A percentile compares a stretch with the other conserved stretches of the same genome.
Evolutionary conservation across 2,888 invertebrate species (phyloP).

Genomic region (Xylota segnis): DNA sequence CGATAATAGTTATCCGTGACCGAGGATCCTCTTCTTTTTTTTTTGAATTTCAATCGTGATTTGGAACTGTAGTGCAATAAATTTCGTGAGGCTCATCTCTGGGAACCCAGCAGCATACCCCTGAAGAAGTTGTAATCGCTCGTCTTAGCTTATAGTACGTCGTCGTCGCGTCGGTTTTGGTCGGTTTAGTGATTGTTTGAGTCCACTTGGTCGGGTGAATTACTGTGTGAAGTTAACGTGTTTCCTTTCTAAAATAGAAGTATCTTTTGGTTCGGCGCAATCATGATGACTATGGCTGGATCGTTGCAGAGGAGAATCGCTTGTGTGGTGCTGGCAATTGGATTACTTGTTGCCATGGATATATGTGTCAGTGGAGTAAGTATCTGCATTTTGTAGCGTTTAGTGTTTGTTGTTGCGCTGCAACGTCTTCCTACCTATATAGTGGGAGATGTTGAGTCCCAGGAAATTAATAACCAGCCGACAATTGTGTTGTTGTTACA

Average conservation of each 20-base stretch:
- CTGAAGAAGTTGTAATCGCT: slow-evolving; percentile 6
- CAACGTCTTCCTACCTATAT: background rate
- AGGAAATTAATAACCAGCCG: slow-evolving; percentile 63
- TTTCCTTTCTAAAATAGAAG: slow-evolving; percentile 74
- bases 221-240: slow-evolving; percentile 77
- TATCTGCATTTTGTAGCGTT: slow-evolving; percentile 65
- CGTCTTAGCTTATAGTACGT: background rate
- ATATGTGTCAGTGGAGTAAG: slow-evolving; percentile 85
- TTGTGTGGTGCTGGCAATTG: slow-evolving; percentile 77
- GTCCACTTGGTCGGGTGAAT: slow-evolving; percentile 67
- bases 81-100: slow-evolving; percentile 68
- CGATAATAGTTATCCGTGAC: slow-evolving; percentile 42
- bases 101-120: slow-evolving; percentile 14
- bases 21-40: slow-evolving; percentile 62
- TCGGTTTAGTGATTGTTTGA: slow-evolving; percentile 54
- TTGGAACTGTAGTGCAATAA: slow-evolving; percentile 65
- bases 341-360: slow-evolving; percentile 82
- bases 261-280: slow-evolving; percentile 40
- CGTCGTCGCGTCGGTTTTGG: slow-evolving; percentile 17
- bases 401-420: slow-evolving; percentile 1
- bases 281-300: slow-evolving; percentile 60
- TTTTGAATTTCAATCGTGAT: slow-evolving; percentile 69
- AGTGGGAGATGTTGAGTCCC: slow-evolving; percentile 56
- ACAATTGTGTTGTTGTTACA: slow-evolving; percentile 59
- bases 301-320: slow-evolving; percentile 72